Evolutionary conservation across 2,113 vertebrate genomes (phyloP).

Genomic region (Chaetodon auriga): DNA sequence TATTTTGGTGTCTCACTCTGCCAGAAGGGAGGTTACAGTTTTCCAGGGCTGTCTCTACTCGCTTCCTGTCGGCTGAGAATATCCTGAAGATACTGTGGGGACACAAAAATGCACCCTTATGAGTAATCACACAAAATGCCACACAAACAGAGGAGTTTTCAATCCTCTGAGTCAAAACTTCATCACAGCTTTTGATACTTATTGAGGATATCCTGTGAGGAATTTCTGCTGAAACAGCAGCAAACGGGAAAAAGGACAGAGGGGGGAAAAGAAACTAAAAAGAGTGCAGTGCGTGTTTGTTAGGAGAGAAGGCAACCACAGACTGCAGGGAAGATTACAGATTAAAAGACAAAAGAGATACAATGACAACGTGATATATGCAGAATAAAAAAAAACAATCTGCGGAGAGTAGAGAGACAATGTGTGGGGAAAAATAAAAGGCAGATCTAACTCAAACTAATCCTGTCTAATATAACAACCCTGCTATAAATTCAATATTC

Average conservation of each 20-base stretch:
- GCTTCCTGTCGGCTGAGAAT: constrained; percentile 95
- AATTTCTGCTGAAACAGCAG: background rate
- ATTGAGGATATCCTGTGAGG: constrained; percentile 24
- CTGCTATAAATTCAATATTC: constrained; percentile 12
- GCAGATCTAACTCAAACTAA: background rate
- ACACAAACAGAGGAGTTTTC: constrained; percentile 25
- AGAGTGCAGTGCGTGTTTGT: background rate
- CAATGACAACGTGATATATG: constrained; percentile 1
- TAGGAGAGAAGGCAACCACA: background rate
- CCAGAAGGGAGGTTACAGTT: constrained; percentile 95
- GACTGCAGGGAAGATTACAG: background rate
- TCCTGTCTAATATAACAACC: constrained; percentile 7
- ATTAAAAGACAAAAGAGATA: constrained; percentile 4
- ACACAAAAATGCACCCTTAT: constrained; percentile 48
- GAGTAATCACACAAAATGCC: constrained; percentile 43
- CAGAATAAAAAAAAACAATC: background rate
- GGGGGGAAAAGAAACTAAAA: background rate
- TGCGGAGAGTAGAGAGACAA: background rate
- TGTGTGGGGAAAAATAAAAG: background rate
- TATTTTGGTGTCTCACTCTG: constrained; percentile 87
- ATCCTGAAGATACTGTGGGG: constrained; percentile 91
- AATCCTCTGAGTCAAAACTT: background rate
- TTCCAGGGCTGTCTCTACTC: constrained; percentile 94
- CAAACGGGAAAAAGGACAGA: background rate
- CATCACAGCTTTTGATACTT: constrained; percentile 18